These are phyloP conservation scores for Erethizon dorsatum DNA, from an alignment of 2,797 vertebrate genomes.

Conservation along the genomic window DNA sequence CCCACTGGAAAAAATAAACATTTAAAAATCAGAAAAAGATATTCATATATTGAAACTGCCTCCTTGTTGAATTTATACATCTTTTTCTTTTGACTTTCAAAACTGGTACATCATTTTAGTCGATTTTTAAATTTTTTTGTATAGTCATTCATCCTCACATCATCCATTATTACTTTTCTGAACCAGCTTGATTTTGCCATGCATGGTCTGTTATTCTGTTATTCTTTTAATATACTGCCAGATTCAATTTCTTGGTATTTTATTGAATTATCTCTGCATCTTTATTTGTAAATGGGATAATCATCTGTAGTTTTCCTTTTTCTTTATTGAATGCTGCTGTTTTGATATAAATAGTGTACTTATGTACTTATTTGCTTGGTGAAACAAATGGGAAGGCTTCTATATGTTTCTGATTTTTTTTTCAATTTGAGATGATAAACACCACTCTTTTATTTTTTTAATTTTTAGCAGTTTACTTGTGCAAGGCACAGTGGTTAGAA, in stretches of 20 bases:
- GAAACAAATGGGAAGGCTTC: conserved; percentile 40
- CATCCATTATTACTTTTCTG: neutral
- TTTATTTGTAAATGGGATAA: conserved; percentile 58
- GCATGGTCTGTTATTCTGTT: conserved; percentile 34
- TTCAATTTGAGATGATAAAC: conserved; percentile 39
- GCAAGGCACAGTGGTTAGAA: neutral
- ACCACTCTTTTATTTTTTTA: neutral
- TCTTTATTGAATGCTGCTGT: conserved; percentile 3
- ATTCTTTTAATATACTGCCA: conserved; percentile 41
- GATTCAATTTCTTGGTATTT: conserved; percentile 43
- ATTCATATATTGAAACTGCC: conserved; percentile 16
- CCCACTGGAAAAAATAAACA: conserved; percentile 63
- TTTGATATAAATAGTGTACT: neutral
- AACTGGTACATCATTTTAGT: conserved; percentile 39
- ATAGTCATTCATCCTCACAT: neutral
- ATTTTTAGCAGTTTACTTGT: conserved; percentile 10
- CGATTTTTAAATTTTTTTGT: neutral
- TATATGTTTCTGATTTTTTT: conserved; percentile 1
- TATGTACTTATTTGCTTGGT: neutral
- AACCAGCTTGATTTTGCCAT: conserved; percentile 63
- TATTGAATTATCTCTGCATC: conserved; percentile 26
- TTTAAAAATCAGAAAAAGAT: conserved; percentile 59
- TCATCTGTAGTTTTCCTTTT: conserved; percentile 13
- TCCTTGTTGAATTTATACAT: conserved; percentile 26
- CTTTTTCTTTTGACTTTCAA: conserved; percentile 23